phyloP scores from a whole-genome alignment of 2,797 vertebrate species.

The Syncerus caffer region DNA sequence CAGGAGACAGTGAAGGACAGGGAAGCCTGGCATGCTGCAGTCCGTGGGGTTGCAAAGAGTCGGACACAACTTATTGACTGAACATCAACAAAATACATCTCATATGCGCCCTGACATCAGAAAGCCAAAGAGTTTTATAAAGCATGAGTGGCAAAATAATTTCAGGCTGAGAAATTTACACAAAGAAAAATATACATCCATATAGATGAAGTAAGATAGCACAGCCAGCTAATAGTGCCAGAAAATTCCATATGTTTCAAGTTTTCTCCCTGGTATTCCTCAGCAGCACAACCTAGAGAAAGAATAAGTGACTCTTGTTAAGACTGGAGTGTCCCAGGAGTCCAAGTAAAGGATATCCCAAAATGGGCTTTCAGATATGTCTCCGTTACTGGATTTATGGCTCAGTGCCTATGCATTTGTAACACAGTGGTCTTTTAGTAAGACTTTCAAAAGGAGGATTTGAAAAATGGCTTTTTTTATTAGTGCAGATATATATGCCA shows the following conservation, averaged over 20 bases:
- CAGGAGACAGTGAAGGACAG: background rate
- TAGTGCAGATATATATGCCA: slow-evolving; percentile 79
- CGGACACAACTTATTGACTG: background rate
- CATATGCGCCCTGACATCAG: background rate
- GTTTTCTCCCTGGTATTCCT: slow-evolving; percentile 31
- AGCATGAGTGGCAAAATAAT: background rate
- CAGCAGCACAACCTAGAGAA: slow-evolving; percentile 27
- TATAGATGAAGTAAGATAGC: background rate
- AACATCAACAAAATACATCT: background rate
- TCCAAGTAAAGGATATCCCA: slow-evolving; percentile 69
- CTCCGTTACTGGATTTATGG: slow-evolving; percentile 69
- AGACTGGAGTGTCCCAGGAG: slow-evolving; percentile 48
- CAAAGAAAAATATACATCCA: background rate
- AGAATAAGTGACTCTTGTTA: slow-evolving; percentile 59
- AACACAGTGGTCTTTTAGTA: slow-evolving; percentile 74
- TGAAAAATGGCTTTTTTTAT: slow-evolving; percentile 86
- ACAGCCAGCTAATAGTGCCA: background rate
- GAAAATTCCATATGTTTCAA: background rate
- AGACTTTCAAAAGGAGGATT: slow-evolving; percentile 77
- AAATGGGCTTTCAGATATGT: slow-evolving; percentile 64
- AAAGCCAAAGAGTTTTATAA: background rate
- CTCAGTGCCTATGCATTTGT: slow-evolving; percentile 72
- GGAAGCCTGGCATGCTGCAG: background rate
- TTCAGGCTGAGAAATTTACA: background rate
- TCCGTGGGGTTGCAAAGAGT: background rate